Evolutionary conservation across 2,113 vertebrate species (phyloP).

Genomic region (Mirounga angustirostris): DNA sequence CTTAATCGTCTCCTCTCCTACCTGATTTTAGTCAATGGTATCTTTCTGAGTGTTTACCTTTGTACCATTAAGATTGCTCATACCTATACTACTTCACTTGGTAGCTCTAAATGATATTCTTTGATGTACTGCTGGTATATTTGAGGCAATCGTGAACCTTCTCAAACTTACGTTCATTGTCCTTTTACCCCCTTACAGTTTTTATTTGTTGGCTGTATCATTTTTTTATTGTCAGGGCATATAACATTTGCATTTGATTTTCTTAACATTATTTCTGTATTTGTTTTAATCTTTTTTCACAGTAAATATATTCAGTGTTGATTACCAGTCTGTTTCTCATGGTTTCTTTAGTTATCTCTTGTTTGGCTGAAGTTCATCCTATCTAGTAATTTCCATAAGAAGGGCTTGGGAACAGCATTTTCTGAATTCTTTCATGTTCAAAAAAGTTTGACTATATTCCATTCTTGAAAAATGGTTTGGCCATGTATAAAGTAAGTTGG

Average conservation of each 20-base stretch:
- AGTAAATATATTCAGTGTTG: background rate
- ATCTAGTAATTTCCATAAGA: conserved; percentile 17
- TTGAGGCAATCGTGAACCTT: background rate
- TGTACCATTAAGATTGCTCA: background rate
- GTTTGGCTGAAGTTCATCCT: conserved; percentile 4
- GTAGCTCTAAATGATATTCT: background rate
- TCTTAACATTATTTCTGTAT: background rate
- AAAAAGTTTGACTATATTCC: background rate
- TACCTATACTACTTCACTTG: background rate
- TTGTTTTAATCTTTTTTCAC: background rate
- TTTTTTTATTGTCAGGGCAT: background rate
- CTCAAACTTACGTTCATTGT: background rate
- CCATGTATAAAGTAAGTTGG: background rate
- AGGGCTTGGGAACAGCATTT: background rate
- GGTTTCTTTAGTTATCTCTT: conserved; percentile 16
- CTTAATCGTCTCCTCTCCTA: background rate
- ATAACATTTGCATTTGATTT: background rate
- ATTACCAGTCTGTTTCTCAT: background rate
- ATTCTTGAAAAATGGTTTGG: conserved; percentile 25
- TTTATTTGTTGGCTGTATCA: background rate
- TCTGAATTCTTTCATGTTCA: conserved; percentile 9
- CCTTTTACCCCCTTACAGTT: background rate
- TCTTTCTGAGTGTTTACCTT: background rate
- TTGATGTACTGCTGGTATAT: background rate
- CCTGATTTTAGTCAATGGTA: background rate